These are phyloP conservation scores for Apocrypta bakeri DNA, from an alignment of 1,140 invertebrate genomes.

Conservation along the genomic window DNA sequence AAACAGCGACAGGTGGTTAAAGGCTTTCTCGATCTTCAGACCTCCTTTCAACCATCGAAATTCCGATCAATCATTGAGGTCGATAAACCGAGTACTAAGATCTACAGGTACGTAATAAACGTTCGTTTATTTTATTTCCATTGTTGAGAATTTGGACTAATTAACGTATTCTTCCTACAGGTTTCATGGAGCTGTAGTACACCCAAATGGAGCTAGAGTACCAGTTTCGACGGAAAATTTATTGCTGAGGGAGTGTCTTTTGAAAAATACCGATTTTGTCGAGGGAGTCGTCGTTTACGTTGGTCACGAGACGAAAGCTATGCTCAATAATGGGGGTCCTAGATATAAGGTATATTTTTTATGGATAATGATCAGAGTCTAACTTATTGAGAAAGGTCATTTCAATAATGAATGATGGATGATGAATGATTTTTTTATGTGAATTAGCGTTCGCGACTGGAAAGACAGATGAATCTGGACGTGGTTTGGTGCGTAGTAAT, in stretches of 20 bases:
- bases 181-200: slow-evolving; percentile 92
- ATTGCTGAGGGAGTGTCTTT: slow-evolving; percentile 92
- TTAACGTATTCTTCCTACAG: slow-evolving; percentile 62
- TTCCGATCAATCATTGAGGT: slow-evolving; percentile 92
- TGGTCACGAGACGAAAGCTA: slow-evolving; percentile 97
- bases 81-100: slow-evolving; percentile 94
- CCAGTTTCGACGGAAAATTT: slow-evolving; percentile 95
- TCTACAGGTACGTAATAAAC: slow-evolving; percentile 81
- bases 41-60: slow-evolving; percentile 85
- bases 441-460: slow-evolving; percentile 86
- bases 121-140: slow-evolving; percentile 1
- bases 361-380: not conserved
- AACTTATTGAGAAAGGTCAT: not conserved
- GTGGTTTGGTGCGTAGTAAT: slow-evolving; percentile 98
- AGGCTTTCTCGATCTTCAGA: slow-evolving; percentile 79
- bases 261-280: slow-evolving; percentile 95
- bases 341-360: slow-evolving; percentile 85
- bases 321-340: slow-evolving; percentile 97
- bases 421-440: slow-evolving; percentile 11
- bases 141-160: not conserved
- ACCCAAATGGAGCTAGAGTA: slow-evolving; percentile 85
- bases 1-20: slow-evolving; percentile 93
- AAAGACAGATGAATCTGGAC: slow-evolving; percentile 95
- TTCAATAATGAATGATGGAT: too few relatives aligned
- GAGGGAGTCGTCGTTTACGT: slow-evolving; percentile 98